Evolutionary conservation across 2,797 vertebrate species (phyloP).

Genomic region (Darevskia nairensis): DNA sequence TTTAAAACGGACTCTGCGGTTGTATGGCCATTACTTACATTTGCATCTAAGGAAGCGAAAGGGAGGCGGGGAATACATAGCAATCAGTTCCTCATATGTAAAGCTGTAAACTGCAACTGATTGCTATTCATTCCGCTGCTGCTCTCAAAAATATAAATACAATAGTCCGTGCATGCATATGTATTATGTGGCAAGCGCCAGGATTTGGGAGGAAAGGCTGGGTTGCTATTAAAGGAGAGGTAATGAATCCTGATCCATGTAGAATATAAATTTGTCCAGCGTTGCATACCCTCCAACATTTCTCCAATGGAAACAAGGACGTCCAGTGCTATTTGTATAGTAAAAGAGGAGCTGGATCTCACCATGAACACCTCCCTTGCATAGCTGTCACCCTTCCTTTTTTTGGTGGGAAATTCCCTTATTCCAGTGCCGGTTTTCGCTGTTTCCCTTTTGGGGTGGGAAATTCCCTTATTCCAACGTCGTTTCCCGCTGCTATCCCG

Average conservation of each 20-base stretch:
- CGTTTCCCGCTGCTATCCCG: no score
- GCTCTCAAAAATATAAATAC: constrained; percentile 36
- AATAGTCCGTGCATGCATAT: constrained; percentile 16
- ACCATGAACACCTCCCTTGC: no score
- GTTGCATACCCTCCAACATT: no score
- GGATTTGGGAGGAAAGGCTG: background rate
- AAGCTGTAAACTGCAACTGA: constrained; percentile 6
- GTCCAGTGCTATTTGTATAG: no score
- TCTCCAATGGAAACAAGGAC: no score
- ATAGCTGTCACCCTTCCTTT: no score
- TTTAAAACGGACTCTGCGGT: constrained; percentile 10
- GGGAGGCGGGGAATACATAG: background rate
- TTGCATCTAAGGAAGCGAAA: constrained; percentile 25
- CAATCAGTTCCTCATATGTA: constrained; percentile 23
- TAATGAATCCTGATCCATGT: constrained; percentile 18
- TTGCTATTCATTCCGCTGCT: constrained; percentile 5
- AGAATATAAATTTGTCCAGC: constrained; percentile 27
- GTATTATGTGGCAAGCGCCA: background rate
- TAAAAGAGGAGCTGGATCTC: no score
- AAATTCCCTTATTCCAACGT: no score
- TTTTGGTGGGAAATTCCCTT: no score
- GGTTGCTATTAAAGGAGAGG: background rate
- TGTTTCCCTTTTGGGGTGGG: no score
- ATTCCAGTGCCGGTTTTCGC: no score
- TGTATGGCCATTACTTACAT: constrained; percentile 19